These are phyloP conservation scores for Emys orbicularis DNA, from an alignment of 2,797 vertebrate species.

Conservation along the genomic window DNA sequence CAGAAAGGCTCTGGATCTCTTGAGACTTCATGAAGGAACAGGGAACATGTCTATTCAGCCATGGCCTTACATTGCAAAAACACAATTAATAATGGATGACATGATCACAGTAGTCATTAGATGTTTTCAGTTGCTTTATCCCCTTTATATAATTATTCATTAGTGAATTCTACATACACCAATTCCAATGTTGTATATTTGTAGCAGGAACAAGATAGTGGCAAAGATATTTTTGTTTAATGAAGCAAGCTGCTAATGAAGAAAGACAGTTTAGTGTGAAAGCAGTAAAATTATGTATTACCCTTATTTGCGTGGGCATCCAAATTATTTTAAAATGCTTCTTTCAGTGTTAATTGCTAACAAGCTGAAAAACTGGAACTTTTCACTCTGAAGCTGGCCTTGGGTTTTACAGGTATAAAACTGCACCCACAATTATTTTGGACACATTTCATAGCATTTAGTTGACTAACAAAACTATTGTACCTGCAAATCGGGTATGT, in stretches of 20 bases:
- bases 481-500: neutral
- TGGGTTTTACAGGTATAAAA: neutral
- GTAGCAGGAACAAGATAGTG: neutral
- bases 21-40: neutral
- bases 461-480: neutral
- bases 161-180: neutral
- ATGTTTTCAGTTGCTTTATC: neutral
- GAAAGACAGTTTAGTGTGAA: neutral
- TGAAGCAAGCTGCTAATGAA: neutral
- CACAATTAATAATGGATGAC: slow-evolving; percentile 3
- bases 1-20: neutral
- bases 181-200: neutral
- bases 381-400: neutral
- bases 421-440: neutral
- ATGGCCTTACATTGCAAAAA: neutral
- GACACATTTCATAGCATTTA: neutral
- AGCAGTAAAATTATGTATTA: neutral
- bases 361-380: neutral
- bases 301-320: neutral
- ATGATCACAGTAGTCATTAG: neutral
- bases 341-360: neutral
- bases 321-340: neutral
- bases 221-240: neutral
- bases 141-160: neutral
- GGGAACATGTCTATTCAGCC: neutral